Conservation (phyloP, 2,888 invertebrate genomes). For the Brachyptera putata region DNA sequence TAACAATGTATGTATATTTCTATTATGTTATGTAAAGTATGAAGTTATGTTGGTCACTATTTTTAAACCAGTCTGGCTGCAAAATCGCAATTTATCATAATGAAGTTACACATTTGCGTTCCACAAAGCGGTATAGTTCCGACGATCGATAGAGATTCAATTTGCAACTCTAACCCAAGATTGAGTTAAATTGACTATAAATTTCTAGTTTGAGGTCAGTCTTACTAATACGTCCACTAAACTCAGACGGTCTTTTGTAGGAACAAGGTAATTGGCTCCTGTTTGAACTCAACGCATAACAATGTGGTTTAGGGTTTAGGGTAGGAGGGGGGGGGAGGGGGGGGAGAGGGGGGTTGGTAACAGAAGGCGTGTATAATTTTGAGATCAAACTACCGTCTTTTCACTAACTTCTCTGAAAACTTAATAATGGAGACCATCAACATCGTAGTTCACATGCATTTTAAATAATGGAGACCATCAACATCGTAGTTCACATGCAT, state of each 20-base stretch:
- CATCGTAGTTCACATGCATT: conserved; percentile 1
- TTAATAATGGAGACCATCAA: conserved; percentile 2
- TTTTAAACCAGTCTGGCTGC: too few species aligned
- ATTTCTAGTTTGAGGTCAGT: conserved; percentile 21
- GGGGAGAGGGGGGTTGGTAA: too few species aligned
- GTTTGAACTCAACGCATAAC: conserved; percentile 2
- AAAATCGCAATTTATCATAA: too few species aligned
- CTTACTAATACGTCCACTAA: conserved; percentile 18
- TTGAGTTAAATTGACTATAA: conserved; percentile 21
- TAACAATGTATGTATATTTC: too few species aligned
- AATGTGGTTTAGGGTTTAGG: too few species aligned
- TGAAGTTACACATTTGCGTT: not conserved
- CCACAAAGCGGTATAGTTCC: not conserved
- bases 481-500: too few species aligned
- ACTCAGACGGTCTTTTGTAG: conserved; percentile 5
- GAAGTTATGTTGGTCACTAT: too few species aligned
- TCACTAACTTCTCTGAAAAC: conserved; percentile 7
- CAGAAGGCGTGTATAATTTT: conserved; percentile 12
- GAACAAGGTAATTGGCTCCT: conserved; percentile 12
- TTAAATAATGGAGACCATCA: conserved; percentile 1
- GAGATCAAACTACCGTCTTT: conserved; percentile 7
- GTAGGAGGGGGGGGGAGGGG: too few species aligned
- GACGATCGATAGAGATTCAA: conserved; percentile 14
- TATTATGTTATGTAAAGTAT: too few species aligned
- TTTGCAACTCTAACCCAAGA: conserved; percentile 11